Conservation (phyloP, 2,888 invertebrate species). For the Drosophila emarginata region DNA sequence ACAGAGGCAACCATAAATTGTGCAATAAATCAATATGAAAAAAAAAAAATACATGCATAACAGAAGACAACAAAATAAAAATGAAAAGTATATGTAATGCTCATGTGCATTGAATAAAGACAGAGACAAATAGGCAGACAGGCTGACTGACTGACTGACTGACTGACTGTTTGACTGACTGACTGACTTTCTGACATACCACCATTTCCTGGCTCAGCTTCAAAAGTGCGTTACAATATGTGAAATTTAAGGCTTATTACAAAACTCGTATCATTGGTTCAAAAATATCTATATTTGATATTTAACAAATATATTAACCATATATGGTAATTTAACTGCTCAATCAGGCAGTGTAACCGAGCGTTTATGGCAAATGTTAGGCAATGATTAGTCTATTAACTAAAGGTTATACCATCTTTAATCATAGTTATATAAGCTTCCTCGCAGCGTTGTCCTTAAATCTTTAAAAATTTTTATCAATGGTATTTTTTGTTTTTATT, state of each 20-base stretch:
- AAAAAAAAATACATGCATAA: conserved; percentile 22
- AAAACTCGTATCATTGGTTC: not conserved
- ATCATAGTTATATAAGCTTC: too few species aligned
- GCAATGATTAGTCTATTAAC: too few species aligned
- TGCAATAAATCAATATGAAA: conserved; percentile 65
- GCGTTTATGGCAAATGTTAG: too few species aligned
- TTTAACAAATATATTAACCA: too few species aligned
- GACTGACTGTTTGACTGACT: too few species aligned
- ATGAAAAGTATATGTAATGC: conserved; percentile 1
- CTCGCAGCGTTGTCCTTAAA: too few species aligned
- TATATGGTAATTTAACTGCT: too few species aligned
- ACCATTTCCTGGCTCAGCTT: not conserved
- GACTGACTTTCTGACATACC: not conserved
- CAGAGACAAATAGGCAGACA: not conserved
- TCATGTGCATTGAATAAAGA: conserved; percentile 3
- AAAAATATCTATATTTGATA: too few species aligned
- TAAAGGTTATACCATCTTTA: too few species aligned
- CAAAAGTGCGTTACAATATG: not conserved
- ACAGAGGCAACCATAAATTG: conserved; percentile 42
- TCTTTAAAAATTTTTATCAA: too few species aligned
- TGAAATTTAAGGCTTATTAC: not conserved
- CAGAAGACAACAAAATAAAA: conserved; percentile 18
- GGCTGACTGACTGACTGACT: not conserved
- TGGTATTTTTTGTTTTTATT: too few species aligned
- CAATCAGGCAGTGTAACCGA: too few species aligned